These are phyloP conservation scores for Sciaenops ocellatus DNA, from an alignment of 2,797 vertebrate genomes.

Conservation along the genomic window DNA sequence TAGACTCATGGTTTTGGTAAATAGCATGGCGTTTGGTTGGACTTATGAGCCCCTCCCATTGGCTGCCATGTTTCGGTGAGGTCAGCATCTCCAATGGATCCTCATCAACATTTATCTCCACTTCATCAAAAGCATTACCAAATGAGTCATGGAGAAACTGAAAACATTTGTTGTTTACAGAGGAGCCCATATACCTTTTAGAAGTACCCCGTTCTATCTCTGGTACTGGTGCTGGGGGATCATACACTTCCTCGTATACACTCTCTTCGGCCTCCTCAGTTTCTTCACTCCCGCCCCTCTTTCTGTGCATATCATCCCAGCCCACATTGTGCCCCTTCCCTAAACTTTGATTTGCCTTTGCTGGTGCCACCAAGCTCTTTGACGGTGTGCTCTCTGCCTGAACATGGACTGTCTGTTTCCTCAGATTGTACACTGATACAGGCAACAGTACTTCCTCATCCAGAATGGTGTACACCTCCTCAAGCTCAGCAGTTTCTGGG, in stretches of 20 bases:
- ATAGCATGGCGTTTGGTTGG: constrained; percentile 75
- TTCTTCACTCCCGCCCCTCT: constrained; percentile 32
- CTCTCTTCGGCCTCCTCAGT: constrained; percentile 68
- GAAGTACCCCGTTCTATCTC: constrained; percentile 52
- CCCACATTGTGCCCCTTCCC: constrained; percentile 26
- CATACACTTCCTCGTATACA: constrained; percentile 79
- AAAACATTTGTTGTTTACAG: constrained; percentile 65
- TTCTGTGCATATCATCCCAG: constrained; percentile 45
- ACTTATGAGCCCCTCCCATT: constrained; percentile 63
- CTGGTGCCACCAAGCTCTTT: constrained; percentile 56
- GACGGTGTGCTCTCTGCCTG: constrained; percentile 47
- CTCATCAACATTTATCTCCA: constrained; percentile 89
- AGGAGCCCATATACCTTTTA: constrained; percentile 49
- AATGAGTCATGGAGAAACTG: constrained; percentile 75
- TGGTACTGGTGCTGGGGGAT: constrained; percentile 46
- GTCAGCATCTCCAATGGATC: constrained; percentile 80
- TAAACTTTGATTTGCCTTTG: constrained; percentile 59
- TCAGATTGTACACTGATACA: constrained; percentile 76
- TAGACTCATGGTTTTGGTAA: constrained; percentile 76
- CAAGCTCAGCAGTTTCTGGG: constrained; percentile 86
- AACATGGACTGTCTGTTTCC: constrained; percentile 63
- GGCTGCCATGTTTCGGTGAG: constrained; percentile 40
- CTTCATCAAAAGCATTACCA: constrained; percentile 86
- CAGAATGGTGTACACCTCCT: constrained; percentile 84
- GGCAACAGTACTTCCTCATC: constrained; percentile 86